phyloP scores from a whole-genome alignment of 2,113 vertebrate genomes.

The Pelecanoides urinatrix region DNA sequence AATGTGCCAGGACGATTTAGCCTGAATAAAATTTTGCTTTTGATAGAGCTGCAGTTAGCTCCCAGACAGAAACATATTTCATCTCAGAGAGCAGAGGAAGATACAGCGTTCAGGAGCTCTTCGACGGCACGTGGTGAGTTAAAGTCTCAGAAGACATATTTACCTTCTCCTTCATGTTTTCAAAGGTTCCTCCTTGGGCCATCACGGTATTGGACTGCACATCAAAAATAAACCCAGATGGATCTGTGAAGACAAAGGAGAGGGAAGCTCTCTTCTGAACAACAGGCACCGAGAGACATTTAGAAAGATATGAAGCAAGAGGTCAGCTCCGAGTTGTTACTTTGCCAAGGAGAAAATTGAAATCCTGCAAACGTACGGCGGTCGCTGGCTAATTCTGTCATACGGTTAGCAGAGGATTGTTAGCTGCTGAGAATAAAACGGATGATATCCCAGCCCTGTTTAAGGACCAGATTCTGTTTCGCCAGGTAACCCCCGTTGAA shows the following conservation, averaged over 20 bases:
- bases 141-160: neutral
- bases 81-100: neutral
- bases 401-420: accelerated
- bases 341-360: neutral
- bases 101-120: neutral
- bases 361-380: neutral
- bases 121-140: neutral
- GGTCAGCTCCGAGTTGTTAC: neutral
- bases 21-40: neutral
- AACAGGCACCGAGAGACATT: neutral
- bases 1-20: neutral
- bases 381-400: neutral
- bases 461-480: neutral
- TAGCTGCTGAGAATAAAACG: neutral
- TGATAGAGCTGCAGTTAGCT: neutral
- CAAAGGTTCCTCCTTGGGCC: constrained; percentile 91
- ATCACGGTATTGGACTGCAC: constrained; percentile 93
- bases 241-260: constrained; percentile 73
- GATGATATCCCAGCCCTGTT: neutral
- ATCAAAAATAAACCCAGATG: constrained; percentile 92
- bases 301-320: neutral
- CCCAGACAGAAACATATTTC: neutral
- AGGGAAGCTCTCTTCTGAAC: neutral
- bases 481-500: neutral
- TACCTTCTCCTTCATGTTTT: constrained; percentile 98